A percentile compares a stretch with the other conserved stretches of the same genome.
Conservation (phyloP, 2,888 invertebrate species). For the Synanthedon andrenaeformis region DNA sequence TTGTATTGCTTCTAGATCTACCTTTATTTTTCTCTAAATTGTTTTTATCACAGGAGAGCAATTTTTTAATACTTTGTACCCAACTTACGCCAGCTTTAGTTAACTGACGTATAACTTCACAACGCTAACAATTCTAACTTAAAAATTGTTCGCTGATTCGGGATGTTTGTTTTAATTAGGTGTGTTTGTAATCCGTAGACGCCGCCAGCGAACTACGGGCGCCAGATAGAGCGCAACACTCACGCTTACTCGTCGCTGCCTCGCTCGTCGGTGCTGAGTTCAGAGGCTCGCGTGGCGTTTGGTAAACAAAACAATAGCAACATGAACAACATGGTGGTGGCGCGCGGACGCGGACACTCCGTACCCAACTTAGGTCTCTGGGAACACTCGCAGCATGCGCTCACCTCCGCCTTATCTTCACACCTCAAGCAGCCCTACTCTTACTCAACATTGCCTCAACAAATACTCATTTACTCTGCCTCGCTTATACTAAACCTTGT, state of each 20-base stretch:
- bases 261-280: conserved; percentile 71
- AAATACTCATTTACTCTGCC: too few relatives aligned
- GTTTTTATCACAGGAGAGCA: too few relatives aligned
- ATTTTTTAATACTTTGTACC: too few relatives aligned
- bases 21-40: too few relatives aligned
- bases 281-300: conserved; percentile 77
- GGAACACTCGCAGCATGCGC: conserved; percentile 15
- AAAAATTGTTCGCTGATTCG: too few relatives aligned
- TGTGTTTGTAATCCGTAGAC: conserved; percentile 61
- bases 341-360: conserved; percentile 79
- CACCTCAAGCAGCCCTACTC: not conserved
- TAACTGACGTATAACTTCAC: too few relatives aligned
- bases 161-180: too few relatives aligned
- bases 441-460: not conserved
- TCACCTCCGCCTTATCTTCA: conserved; percentile 1
- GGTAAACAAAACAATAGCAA: conserved; percentile 68
- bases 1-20: too few relatives aligned
- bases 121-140: too few relatives aligned
- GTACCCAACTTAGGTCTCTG: conserved; percentile 91
- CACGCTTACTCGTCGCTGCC: conserved; percentile 82
- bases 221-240: conserved; percentile 78
- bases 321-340: conserved; percentile 45
- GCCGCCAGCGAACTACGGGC: conserved; percentile 80
- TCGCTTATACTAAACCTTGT: too few relatives aligned
- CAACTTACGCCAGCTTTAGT: too few relatives aligned